Conservation (phyloP, 2,797 vertebrate genomes). For the Acropternis orthonyx region DNA sequence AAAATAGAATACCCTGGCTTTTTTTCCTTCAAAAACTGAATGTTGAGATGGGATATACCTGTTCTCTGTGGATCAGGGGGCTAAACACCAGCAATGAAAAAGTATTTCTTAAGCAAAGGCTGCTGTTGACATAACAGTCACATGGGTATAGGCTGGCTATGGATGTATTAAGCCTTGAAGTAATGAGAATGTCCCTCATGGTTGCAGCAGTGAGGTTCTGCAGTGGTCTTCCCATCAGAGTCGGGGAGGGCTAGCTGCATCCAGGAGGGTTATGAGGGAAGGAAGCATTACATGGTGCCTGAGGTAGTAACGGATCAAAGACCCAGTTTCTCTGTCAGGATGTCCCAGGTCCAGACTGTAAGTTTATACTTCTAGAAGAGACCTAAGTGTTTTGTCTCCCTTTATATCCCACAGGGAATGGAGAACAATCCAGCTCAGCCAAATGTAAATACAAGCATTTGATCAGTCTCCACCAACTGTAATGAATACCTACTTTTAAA, state of each 20-base stretch:
- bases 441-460: not conserved
- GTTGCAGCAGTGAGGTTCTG: not conserved
- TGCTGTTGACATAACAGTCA: not conserved
- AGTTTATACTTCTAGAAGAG: not conserved
- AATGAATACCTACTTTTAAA: not conserved
- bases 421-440: not conserved
- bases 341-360: not conserved
- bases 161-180: not conserved
- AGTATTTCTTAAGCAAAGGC: not conserved
- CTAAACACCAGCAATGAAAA: not conserved
- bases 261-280: not conserved
- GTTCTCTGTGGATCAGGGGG: not conserved
- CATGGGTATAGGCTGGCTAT: not conserved
- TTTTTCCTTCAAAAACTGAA: not conserved
- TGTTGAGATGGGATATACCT: not conserved
- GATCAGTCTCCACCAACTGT: not conserved
- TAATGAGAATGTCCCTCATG: not conserved
- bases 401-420: not conserved
- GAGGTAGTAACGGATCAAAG: not conserved
- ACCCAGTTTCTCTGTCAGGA: not conserved
- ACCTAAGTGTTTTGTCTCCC: not conserved
- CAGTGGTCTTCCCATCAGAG: not conserved
- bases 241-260: not conserved
- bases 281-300: rapidly evolving
- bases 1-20: not conserved